These are phyloP conservation scores for Prietella phreatophila DNA, from an alignment of 2,113 vertebrate genomes.

Conservation along the genomic window DNA sequence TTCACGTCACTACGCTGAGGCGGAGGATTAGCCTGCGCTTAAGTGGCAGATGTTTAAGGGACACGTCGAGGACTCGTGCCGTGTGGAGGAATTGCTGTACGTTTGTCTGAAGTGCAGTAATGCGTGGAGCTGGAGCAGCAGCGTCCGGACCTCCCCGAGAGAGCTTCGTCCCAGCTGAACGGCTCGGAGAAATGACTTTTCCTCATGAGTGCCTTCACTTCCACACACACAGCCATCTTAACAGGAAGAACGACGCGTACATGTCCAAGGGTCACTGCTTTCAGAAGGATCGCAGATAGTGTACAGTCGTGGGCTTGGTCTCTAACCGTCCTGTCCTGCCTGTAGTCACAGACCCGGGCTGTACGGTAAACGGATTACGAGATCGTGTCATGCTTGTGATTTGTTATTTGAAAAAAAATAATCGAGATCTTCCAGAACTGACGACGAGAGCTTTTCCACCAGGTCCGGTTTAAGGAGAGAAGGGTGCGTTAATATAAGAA, in stretches of 20 bases:
- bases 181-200: constrained; percentile 44
- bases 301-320: background rate
- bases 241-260: background rate
- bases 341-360: background rate
- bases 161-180: constrained; percentile 50
- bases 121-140: constrained; percentile 2
- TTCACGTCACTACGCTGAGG: background rate
- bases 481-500: too few relatives aligned
- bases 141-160: constrained; percentile 9
- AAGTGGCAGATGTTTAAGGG: background rate
- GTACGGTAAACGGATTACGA: background rate
- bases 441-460: too few relatives aligned
- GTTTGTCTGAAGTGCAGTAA: constrained; percentile 26
- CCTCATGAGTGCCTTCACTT: constrained; percentile 16
- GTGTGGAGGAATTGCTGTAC: background rate
- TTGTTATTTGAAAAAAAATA: background rate
- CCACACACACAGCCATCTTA: background rate
- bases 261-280: background rate
- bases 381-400: background rate
- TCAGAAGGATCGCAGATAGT: background rate
- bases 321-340: background rate
- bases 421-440: background rate
- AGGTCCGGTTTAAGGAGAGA: too few relatives aligned
- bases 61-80: too few relatives aligned
- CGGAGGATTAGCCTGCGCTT: background rate